Evolutionary conservation across 1,140 invertebrate genomes (phyloP), one percentile per base, ranked within the genome.

Genomic region (Diorhabda elongata): DNA sequence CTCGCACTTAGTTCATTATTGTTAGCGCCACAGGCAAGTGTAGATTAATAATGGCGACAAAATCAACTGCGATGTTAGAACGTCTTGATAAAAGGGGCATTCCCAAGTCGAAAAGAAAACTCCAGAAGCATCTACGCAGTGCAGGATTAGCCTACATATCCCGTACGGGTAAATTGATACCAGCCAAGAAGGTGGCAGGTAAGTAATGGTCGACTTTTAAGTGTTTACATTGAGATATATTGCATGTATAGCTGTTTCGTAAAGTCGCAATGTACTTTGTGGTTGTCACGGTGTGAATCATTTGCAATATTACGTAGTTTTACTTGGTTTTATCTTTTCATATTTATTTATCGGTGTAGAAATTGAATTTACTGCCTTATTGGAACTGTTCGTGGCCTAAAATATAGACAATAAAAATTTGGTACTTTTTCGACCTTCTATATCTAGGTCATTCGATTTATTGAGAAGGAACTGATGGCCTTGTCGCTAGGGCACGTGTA

Each of bases 151-250:
- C 80, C 67, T 83, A 83, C 75, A 77, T 83, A 70, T 83, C 82
- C 57, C 71, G 81, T 58, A 81, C 82, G 42, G 82, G 82, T 61
- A 82, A 82, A 76, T 70, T 82, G 66, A 80, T 83, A 71, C 80
- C 82, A 52, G 82, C 82, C 6, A 83, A 83, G 75, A 80, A 77
- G 77, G 81, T 82, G 60, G 76, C 81, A 82, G 82, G 82, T 83
- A 77, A 62, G 74, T 69, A 67, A 47, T 42, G 42, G 47, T 9
- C 9, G 64, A 67, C 60, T 67, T 60, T 59, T 56, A 7, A 60
- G 59, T 75, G 74, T 75, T 75, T 75, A 75, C 74, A 75, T 74
- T 74, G 70, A 70, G 66, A 68, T 62, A 69, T 67, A 64, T 67
- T 58, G 66, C 67, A 69, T 52, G 47, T 52, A 52, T 52, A 52